A percentile compares a stretch with the other conserved stretches of the same genome.
phyloP scores from a whole-genome alignment of 2,888 invertebrate species.

The Tholera decimalis region DNA sequence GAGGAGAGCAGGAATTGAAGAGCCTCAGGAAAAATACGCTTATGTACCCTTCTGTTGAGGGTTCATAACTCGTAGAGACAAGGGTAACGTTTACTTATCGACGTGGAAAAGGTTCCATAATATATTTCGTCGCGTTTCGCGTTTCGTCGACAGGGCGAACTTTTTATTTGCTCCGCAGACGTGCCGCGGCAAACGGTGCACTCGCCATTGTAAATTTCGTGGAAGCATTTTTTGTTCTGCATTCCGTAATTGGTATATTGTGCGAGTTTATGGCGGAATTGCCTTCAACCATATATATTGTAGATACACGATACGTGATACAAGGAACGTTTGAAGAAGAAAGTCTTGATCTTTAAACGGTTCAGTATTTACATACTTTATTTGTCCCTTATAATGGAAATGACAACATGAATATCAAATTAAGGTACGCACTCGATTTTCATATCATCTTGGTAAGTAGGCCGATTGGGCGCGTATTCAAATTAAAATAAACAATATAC shows the following conservation, averaged over 20 bases:
- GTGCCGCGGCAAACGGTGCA: conserved; percentile 65
- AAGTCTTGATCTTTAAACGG: conserved; percentile 24
- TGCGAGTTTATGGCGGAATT: not conserved
- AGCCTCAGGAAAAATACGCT: conserved; percentile 76
- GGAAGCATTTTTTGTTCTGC: conserved; percentile 65
- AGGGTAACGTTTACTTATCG: conserved; percentile 89
- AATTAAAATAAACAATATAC: conserved; percentile 40
- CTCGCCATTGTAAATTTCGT: conserved; percentile 73
- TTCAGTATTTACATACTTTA: conserved; percentile 37
- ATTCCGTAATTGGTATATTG: conserved; percentile 56
- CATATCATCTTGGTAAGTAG: conserved; percentile 24
- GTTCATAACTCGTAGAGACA: conserved; percentile 84
- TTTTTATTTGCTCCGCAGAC: conserved; percentile 79
- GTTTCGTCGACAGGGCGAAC: conserved; percentile 73
- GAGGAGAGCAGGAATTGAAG: conserved; percentile 61
- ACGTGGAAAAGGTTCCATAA: conserved; percentile 86
- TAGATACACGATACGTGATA: conserved; percentile 15
- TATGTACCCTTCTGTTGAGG: conserved; percentile 76
- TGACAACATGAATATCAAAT: conserved; percentile 35
- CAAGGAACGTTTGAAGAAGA: conserved; percentile 12
- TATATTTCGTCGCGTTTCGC: conserved; percentile 80
- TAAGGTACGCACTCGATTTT: conserved; percentile 27
- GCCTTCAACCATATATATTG: not conserved
- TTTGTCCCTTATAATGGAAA: conserved; percentile 25
- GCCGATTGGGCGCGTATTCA: conserved; percentile 24